Evolutionary conservation across 2,797 vertebrate genomes (phyloP), one percentile per base, ranked within the genome.

Genomic region (Gallinago nigripennis): DNA sequence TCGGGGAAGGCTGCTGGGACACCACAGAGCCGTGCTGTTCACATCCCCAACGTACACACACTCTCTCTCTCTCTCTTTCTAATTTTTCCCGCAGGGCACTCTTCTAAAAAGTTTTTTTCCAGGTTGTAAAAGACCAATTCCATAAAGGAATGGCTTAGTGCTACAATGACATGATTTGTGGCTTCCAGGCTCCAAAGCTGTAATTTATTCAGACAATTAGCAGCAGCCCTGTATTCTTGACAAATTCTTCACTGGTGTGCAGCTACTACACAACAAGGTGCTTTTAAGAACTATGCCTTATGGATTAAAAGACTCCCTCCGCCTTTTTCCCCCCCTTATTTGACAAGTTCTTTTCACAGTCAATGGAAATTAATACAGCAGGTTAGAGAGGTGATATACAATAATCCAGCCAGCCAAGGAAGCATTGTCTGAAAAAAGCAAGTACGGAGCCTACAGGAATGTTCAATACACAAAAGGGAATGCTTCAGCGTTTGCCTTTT

Each of bases 341-440:
- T 97, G 90, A 95, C 78, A 89, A 91, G 78, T 95, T 86, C 90
- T 96, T 90, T 93, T 84, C 88, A 72, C 86, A 93, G 89, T 96
- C 95, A 94, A 94, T 95, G 90, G 95, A 95, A 96, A 97, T 96
- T 95, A 95, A 97, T 97, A 96, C 80, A 94, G 82, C 87, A 95
- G 93, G 94, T 96, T 95, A 95, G 91, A 90, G 90, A 91, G 94
- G 88, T 96, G 95, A 94, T 94, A 91, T n/a, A 88, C 86, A 95
- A 91, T 97, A 97, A 97, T 93, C 95, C 91, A 95, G 30, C 64
- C 88, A 96, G 88, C 68, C 88, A 92, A 65, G 90, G 88, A 95
- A 88, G 91, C 51, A 81, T 68, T 86, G 92, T 96, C 61, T 95
- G 89, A 92, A 95, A 92, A 93, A 57, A 94, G 57, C 90, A 92